Base-by-base conservation (phyloP, 2,797 vertebrate genomes). In the Micromesistius poutassou region DNA sequence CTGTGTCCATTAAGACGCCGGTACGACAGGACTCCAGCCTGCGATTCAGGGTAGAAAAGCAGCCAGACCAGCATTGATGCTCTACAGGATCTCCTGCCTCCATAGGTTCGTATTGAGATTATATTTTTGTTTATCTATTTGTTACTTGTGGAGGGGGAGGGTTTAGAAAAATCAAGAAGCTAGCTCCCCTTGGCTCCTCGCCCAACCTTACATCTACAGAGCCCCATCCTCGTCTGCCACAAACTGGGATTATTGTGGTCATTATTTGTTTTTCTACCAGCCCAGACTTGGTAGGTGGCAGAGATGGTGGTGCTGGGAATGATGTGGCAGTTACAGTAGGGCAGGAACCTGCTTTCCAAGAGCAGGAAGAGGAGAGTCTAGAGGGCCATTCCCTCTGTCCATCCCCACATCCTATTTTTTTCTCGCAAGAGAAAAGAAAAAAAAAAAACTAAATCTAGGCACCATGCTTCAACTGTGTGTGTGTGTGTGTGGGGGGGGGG, bases 401-500 rank as follows among this genome's bases (percentile, higher is more conserved):
- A 30, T 46, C n/a, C 12, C 40, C 40, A 30, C 42, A n/a, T 50
- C 40, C 62, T 68, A 28, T 25, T 28, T 28, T 12, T 68, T 28
- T 28, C 25, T 68, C 9, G 1, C 25, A 4, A 68, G 62, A 68
- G n/a, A 10, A 68, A 28, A 68, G 7, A 68, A 28, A 68, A 66
- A n/a, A n/a, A n/a, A 8, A 66, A 33, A 46, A 75, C 25, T 13
- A 31, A 74, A 75, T 42, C 74, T 42, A 55, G 74, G 42, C 74
- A 71, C 66, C 82, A 80, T 80, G 84, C 79, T 82, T 77, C 76
- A 28, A 68, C 31, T n/a, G n/a, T n/a, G n/a, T n/a, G n/a, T n/a
- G n/a, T n/a, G n/a, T n/a, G n/a, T n/a, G n/a, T n/a, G n/a, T n/a
- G n/a, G n/a, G n/a, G n/a, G n/a, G n/a, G 25, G n/a, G 25, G 73